Conservation (phyloP, 92 coral and sea anemone species). For the Parazoanthus atlanticus region DNA sequence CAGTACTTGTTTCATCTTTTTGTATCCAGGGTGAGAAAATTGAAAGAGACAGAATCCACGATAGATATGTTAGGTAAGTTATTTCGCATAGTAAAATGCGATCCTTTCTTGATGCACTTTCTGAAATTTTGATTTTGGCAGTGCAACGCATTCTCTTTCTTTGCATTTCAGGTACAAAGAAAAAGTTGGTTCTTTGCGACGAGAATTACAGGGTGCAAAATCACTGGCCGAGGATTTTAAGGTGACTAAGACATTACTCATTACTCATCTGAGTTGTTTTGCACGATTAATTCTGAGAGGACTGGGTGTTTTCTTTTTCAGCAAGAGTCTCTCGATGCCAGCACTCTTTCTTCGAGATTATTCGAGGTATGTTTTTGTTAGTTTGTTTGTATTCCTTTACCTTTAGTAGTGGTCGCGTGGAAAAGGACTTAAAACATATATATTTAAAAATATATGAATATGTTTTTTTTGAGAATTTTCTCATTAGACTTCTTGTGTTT, state of each 20-base stretch:
- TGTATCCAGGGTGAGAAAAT: conserved; percentile 83
- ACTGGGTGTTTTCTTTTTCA: conserved; percentile 33
- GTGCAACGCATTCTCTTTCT: background rate
- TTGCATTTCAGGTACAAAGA: conserved; percentile 77
- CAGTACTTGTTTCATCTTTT: background rate
- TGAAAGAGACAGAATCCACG: conserved; percentile 93
- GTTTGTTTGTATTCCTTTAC: background rate
- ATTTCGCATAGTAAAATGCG: background rate
- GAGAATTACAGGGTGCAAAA: conserved; percentile 91
- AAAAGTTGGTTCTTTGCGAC: conserved; percentile 87
- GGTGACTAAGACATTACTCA: conserved; percentile 44
- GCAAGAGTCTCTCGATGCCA: conserved; percentile 96
- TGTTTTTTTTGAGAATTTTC: background rate
- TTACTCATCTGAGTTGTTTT: background rate
- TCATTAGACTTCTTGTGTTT: background rate
- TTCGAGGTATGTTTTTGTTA: conserved; percentile 66
- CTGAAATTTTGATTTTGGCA: background rate
- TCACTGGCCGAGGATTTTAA: conserved; percentile 88
- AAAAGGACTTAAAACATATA: background rate
- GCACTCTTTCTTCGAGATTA: conserved; percentile 82
- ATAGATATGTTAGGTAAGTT: conserved; percentile 85
- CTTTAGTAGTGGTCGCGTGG: background rate
- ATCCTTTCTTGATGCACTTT: background rate
- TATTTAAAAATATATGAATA: background rate
- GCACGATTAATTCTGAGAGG: background rate